Evolutionary conservation across 2,113 vertebrate species (phyloP).

Genomic region (Galeopterus variegatus): DNA sequence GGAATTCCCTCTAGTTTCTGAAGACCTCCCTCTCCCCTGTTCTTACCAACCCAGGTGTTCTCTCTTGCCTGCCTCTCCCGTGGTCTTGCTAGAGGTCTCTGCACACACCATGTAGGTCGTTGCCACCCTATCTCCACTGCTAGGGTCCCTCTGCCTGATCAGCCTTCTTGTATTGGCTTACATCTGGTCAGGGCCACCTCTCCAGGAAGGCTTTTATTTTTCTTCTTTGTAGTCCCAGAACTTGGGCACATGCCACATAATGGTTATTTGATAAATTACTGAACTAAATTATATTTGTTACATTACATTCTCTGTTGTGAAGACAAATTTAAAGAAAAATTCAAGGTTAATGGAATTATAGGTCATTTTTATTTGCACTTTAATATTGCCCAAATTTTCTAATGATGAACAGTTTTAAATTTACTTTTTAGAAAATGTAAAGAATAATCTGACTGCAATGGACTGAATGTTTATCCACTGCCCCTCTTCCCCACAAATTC

Average conservation of each 20-base stretch:
- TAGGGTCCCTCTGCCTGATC: neutral
- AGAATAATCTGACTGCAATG: neutral
- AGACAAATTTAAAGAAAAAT: neutral
- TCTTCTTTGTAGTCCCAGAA: slow-evolving; percentile 16
- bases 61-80: too few relatives aligned
- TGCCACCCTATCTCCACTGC: neutral
- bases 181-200: neutral
- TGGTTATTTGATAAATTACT: neutral
- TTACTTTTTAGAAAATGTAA: slow-evolving; percentile 35
- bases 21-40: neutral
- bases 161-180: neutral
- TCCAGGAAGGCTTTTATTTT: neutral
- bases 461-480: neutral
- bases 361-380: slow-evolving; percentile 11
- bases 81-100: neutral
- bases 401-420: neutral
- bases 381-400: neutral
- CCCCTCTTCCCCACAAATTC: neutral
- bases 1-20: neutral
- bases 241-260: neutral
- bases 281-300: neutral
- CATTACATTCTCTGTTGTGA: slow-evolving; percentile 8
- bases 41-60: neutral
- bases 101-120: neutral
- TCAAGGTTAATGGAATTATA: neutral